Conservation (phyloP, 2,797 vertebrate genomes). For the Diplodus puntazzo region DNA sequence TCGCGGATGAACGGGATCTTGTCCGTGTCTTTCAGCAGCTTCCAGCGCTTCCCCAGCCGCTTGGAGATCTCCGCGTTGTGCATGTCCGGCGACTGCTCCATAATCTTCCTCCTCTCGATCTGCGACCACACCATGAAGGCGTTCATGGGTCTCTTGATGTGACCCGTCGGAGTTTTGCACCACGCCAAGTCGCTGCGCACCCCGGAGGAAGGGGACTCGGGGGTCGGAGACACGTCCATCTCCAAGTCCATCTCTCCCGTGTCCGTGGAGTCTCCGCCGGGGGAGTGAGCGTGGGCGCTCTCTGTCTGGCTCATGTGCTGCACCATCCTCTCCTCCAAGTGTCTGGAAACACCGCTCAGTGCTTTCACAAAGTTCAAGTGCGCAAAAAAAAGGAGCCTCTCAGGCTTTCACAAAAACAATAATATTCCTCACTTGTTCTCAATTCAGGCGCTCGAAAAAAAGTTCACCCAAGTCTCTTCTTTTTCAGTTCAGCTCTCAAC, state of each 20-base stretch:
- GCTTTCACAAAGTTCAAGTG: slow-evolving; percentile 62
- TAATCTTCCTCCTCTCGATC: slow-evolving; percentile 97
- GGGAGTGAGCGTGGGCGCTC: slow-evolving; percentile 91
- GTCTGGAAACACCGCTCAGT: slow-evolving; percentile 51
- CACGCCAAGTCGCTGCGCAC: slow-evolving; percentile 94
- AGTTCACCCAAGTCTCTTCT: slow-evolving; percentile 74
- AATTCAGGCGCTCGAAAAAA: slow-evolving; percentile 52
- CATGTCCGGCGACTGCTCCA: slow-evolving; percentile 99
- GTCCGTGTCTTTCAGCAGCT: slow-evolving; percentile 97
- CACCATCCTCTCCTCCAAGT: slow-evolving; percentile 88
- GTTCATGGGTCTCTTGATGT: slow-evolving; percentile 97
- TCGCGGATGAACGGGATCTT: slow-evolving; percentile 99
- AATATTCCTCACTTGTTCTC: slow-evolving; percentile 53
- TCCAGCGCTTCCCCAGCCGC: slow-evolving; percentile 97
- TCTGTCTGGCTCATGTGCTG: slow-evolving; percentile 94
- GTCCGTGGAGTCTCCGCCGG: slow-evolving; percentile 92
- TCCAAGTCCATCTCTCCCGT: slow-evolving; percentile 95
- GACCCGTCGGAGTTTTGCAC: slow-evolving; percentile 98
- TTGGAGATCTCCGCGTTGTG: slow-evolving; percentile 99
- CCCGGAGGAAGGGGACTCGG: slow-evolving; percentile 91
- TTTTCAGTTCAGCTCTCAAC: slow-evolving; percentile 34
- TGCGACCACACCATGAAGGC: slow-evolving; percentile 96
- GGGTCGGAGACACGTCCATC: slow-evolving; percentile 94
- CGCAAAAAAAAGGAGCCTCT: slow-evolving; percentile 15
- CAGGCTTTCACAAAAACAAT: slow-evolving; percentile 10